Evolutionary conservation across 1,140 invertebrate species (phyloP).

Genomic region (Thrips palmi): DNA sequence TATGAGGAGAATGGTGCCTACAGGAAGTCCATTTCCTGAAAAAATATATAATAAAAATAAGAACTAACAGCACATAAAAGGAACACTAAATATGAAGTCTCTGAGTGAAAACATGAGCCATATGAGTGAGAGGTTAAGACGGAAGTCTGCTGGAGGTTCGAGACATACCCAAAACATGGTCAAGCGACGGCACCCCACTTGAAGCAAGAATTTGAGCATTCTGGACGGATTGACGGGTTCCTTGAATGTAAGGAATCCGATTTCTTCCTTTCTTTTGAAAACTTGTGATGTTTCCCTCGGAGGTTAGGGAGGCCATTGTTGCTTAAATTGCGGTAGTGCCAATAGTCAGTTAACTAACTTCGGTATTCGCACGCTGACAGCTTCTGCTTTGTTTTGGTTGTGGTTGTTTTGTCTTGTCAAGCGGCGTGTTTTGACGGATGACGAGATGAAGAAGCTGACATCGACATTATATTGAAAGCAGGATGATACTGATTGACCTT

Average conservation of each 20-base stretch:
- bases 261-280: conserved; percentile 20
- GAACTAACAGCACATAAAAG: conserved; percentile 10
- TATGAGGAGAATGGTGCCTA: conserved; percentile 36
- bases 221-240: conserved; percentile 40
- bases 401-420: too few species aligned
- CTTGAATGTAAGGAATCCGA: conserved; percentile 27
- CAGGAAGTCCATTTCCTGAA: conserved; percentile 35
- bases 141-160: conserved; percentile 3
- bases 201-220: conserved; percentile 49
- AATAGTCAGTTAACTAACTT: too few species aligned
- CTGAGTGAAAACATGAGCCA: conserved; percentile 4
- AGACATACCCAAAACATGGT: conserved; percentile 37
- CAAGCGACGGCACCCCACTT: conserved; percentile 48
- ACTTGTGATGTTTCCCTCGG: conserved; percentile 20
- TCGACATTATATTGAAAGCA: too few species aligned
- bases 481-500: too few species aligned
- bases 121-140: background rate
- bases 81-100: conserved; percentile 13
- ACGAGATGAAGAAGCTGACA: too few species aligned
- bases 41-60: conserved; percentile 13
- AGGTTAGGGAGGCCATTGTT: conserved; percentile 8
- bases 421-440: too few species aligned
- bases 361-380: too few species aligned
- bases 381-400: too few species aligned
- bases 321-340: too few species aligned